A percentile compares a stretch with the other conserved stretches of the same genome.
Conservation (phyloP, 1,140 invertebrate genomes). For the Antheraea mylitta region DNA sequence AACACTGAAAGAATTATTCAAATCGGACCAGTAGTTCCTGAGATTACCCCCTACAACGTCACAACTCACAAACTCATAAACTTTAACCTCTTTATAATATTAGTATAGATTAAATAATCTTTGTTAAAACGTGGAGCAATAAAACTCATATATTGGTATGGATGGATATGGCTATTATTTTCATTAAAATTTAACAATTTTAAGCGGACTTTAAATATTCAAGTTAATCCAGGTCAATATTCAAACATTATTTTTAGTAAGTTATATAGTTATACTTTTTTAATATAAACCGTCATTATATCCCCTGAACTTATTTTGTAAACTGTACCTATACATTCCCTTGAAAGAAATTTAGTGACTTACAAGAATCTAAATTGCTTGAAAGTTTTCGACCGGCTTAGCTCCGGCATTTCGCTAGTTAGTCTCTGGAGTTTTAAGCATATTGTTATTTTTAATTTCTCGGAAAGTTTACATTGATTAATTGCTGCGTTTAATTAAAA, state of each 20-base stretch:
- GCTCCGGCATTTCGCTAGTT: not conserved
- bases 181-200: no score
- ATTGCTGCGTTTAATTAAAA: conserved; percentile 9
- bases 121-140: no score
- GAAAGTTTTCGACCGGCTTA: conserved; percentile 6
- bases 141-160: no score
- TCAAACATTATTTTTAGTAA: not conserved
- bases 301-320: not conserved
- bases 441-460: conserved; percentile 6
- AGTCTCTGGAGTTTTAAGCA: not conserved
- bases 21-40: no score
- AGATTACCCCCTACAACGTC: no score
- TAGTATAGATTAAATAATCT: no score
- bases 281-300: not conserved
- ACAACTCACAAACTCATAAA: no score
- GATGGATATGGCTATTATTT: no score
- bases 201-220: no score
- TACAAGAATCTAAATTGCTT: conserved; percentile 6
- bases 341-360: not conserved
- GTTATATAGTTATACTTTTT: not conserved
- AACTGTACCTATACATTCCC: not conserved
- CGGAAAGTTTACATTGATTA: conserved; percentile 10
- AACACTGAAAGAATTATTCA: no score
- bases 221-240: not conserved
- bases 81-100: no score